Conservation (phyloP, 2,113 vertebrate genomes). For the Ranitomeya imitator region DNA sequence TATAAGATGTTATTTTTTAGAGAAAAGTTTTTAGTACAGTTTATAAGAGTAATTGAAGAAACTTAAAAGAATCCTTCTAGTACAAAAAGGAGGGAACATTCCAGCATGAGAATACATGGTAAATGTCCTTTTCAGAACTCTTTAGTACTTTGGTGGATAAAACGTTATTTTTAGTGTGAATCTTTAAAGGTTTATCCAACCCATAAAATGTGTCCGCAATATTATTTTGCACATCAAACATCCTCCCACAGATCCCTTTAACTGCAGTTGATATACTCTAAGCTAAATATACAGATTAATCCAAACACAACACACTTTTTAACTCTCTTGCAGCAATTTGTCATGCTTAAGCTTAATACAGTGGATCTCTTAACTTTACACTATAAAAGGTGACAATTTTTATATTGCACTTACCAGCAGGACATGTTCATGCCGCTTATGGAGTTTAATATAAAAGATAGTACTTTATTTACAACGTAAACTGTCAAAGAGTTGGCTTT, state of each 20-base stretch:
- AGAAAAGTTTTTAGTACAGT: neutral
- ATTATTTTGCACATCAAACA: conserved; percentile 5
- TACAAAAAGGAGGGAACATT: neutral
- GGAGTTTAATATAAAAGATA: conserved; percentile 58
- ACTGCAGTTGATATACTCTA: conserved; percentile 16
- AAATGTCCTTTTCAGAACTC: conserved; percentile 1
- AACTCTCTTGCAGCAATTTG: conserved; percentile 24
- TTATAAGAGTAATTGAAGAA: neutral
- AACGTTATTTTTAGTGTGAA: neutral
- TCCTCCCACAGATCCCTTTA: neutral
- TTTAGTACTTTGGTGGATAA: neutral
- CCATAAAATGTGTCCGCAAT: conserved; percentile 7
- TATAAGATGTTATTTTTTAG: too few relatives aligned
- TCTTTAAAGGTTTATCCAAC: conserved; percentile 5
- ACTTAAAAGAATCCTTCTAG: neutral
- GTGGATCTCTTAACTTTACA: conserved; percentile 41
- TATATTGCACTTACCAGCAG: conserved; percentile 51
- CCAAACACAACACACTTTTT: conserved; percentile 33
- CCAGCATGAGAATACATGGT: neutral
- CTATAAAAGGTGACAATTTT: conserved; percentile 57
- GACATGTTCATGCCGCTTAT: conserved; percentile 52
- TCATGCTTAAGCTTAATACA: conserved; percentile 44
- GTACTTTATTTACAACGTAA: conserved; percentile 54
- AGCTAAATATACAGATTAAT: conserved; percentile 25
- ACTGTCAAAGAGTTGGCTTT: conserved; percentile 56